These are phyloP conservation scores for Parascotia fuliginaria DNA, from an alignment of 2,888 invertebrate genomes.

Conservation along the genomic window DNA sequence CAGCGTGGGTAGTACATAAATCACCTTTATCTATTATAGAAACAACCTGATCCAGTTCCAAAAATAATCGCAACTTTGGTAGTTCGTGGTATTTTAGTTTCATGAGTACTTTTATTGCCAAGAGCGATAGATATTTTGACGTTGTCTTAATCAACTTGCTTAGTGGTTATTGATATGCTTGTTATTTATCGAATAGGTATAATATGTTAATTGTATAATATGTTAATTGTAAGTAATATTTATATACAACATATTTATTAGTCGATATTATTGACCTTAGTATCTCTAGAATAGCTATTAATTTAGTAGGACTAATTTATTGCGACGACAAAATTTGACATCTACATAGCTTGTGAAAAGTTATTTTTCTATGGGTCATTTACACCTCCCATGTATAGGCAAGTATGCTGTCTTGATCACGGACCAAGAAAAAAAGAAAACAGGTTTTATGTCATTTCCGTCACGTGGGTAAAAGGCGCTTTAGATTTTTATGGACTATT, in stretches of 20 bases:
- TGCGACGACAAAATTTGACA: background rate
- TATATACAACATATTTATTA: constrained; percentile 4
- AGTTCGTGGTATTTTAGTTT: background rate
- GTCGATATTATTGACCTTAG: constrained; percentile 8
- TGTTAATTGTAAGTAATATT: constrained; percentile 15
- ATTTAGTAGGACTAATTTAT: constrained; percentile 2
- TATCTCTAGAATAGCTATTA: constrained; percentile 14
- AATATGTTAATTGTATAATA: constrained; percentile 1
- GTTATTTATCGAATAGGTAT: constrained; percentile 13
- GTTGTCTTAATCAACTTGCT: constrained; percentile 11
- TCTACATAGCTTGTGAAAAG: background rate
- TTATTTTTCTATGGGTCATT: background rate
- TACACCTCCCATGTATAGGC: background rate
- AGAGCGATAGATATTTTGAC: constrained; percentile 6
- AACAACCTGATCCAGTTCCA: too few relatives aligned
- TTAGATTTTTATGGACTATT: too few relatives aligned
- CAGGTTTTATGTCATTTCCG: too few relatives aligned
- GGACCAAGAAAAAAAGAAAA: too few relatives aligned
- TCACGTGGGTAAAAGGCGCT: too few relatives aligned
- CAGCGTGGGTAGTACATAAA: background rate
- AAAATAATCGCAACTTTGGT: background rate
- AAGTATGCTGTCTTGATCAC: too few relatives aligned
- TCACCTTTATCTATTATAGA: background rate
- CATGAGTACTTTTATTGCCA: constrained; percentile 2
- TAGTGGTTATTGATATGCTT: constrained; percentile 24